These are phyloP conservation scores for Caenorhabditis becei DNA, from an alignment of 2,888 invertebrate species.

Conservation along the genomic window DNA sequence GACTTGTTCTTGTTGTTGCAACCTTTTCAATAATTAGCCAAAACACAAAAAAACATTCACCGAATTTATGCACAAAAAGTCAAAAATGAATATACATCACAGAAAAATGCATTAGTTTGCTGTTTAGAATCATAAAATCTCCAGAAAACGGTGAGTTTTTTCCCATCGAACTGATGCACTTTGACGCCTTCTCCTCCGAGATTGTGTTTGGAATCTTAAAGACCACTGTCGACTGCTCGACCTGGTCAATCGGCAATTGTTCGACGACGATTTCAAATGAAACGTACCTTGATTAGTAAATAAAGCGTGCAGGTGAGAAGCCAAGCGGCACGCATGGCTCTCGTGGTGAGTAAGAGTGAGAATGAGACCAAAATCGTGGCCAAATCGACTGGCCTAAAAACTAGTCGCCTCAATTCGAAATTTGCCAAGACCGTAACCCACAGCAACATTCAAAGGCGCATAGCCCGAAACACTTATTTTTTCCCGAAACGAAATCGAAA, in stretches of 20 bases:
- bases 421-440: constrained; percentile 11
- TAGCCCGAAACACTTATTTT: no score
- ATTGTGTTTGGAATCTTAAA: no score
- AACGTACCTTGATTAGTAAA: constrained; percentile 47
- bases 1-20: constrained; percentile 15
- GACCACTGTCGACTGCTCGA: no score
- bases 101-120: constrained; percentile 21
- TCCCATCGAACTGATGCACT: no score
- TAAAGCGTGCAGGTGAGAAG: constrained; percentile 31
- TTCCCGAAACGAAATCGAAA: no score
- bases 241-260: no score
- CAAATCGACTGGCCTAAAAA: not conserved
- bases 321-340: constrained; percentile 53
- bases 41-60: not conserved
- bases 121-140: constrained; percentile 14
- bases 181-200: no score
- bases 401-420: not conserved
- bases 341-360: constrained; percentile 39
- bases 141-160: no score
- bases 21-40: not conserved
- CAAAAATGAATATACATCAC: constrained; percentile 34
- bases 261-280: constrained; percentile 27
- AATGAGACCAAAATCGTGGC: not conserved
- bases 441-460: no score
- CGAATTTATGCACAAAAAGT: no score